Base-by-base conservation (phyloP, 2,797 vertebrate genomes). In the Neopelma chrysocephalum region DNA sequence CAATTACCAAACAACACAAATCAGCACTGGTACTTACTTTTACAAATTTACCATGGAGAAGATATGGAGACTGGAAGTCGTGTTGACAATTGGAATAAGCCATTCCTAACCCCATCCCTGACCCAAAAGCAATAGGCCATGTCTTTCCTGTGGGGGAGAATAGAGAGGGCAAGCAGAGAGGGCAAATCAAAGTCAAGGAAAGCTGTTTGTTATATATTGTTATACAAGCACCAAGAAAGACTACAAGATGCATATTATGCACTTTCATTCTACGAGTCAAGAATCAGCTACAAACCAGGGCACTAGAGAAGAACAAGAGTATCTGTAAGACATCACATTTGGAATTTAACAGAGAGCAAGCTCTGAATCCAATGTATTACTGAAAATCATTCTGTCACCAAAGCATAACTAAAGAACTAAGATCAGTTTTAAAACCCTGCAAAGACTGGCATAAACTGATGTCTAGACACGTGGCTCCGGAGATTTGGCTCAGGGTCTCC, bases 1-100 rank as follows among this genome's bases (percentile, higher is more conserved):
- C 17, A 61, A 31, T 42, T 13, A 51, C 48, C 32, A 60, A 20
- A 2, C n/a, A 48, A 6, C 2, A 54, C 32, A 1, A 57, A 61
- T 11, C 15, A 42, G 32, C 15, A 48, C 25, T 4, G 64, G 53
- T 94, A 97, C 98, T 77, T 97, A 99, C 99, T 98, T 99, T 99
- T 90, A 99, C 98, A 96, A 98, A 98, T 95, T 97, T 98, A 68
- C 98, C 98, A 50, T 99, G 99, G 88, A 99, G 98, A 96, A 99
- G 98, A 94, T 99, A 98, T 0, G 98, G 98, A 82, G 98, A 98
- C 95, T 98, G 98, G 94, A 99, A 98, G 97, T 99, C 99, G 42
- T 99, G 98, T 84, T 99, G 99, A 97, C 99, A 99, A 97, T 99
- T 99, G 95, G 98, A 98, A 95, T 98, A 99, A 62, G 98, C 99